Evolutionary conservation across 1,140 invertebrate species (phyloP), one percentile per base, ranked within the genome.

Genomic region (Nylanderia fulva): DNA sequence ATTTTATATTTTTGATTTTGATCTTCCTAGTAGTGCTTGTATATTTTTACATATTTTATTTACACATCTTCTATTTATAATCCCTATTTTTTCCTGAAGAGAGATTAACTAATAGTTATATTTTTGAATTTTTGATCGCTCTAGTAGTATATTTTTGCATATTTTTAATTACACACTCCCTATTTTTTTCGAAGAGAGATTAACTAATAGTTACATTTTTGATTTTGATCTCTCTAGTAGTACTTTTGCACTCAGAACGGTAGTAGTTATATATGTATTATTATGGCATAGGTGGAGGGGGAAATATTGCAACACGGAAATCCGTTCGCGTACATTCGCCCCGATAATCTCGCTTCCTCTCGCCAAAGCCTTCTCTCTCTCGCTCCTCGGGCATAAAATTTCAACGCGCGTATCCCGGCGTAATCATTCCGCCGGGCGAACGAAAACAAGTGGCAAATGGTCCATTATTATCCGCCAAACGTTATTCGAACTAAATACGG

Each of bases 401-500:
- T 88, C 84, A 76, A 88, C 45, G 39, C 54, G 39, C 48, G 52
- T 71, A 82, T 85, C 66, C 27, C 24, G 1, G 56, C 79, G 58
- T 88, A 86, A 88, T 86, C 77, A 88, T 88, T 89, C 84, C 84
- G 74, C 84, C 80, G 69, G 74, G 63, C 42, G 56, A 85, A 88
- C 52, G 66, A 90, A 88, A 90, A 88, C 86, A 88, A 85, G 82
- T 85, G 84, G 74, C 76, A 80, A 82, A 87, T 76, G 74, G 90
- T 89, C 85, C 88, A 90, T 89, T 90, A 89, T 87, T 90, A 85
- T 86, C 63, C 79, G 87, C 83, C 77, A 91, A 92, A 92, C 89
- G 90, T 89, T 87, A 86, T 84, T 79, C 74, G 75, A 90, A 84
- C 87, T 90, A 92, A 82, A 90, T 90, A 87, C 85, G 69, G 69